Percentiles rank a stretch among this genome's conserved stretches.
These are phyloP conservation scores for Pholis gunnellus DNA, from an alignment of 2,113 vertebrate genomes.

Conservation along the genomic window DNA sequence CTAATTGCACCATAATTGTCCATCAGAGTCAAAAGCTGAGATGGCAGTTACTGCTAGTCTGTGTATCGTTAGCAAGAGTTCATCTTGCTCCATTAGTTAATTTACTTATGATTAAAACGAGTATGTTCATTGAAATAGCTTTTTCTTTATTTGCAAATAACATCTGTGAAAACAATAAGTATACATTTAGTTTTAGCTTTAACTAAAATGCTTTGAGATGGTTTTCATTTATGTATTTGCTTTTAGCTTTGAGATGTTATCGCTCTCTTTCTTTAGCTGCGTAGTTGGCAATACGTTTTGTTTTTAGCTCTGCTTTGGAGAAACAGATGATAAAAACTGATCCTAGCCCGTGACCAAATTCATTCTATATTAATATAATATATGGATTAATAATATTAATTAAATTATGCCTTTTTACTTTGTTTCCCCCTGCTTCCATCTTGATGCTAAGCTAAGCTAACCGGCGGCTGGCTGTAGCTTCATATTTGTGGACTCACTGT, in stretches of 20 bases:
- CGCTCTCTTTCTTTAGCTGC: background rate
- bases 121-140: background rate
- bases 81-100: too few relatives aligned
- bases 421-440: background rate
- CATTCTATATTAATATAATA: background rate
- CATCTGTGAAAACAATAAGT: background rate
- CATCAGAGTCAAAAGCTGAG: background rate
- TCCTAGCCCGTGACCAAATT: background rate
- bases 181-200: background rate
- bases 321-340: background rate
- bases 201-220: background rate
- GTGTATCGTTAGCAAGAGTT: background rate
- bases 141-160: background rate
- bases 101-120: background rate
- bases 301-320: background rate
- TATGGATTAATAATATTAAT: background rate
- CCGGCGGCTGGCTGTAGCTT: background rate
- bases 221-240: background rate
- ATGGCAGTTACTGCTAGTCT: background rate
- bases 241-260: background rate
- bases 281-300: background rate
- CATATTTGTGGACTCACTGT: background rate
- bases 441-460: conserved; percentile 6
- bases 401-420: background rate
- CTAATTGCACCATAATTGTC: background rate